Evolutionary conservation across 2,797 vertebrate species (phyloP).

Genomic region (Clarias laeviceps): DNA sequence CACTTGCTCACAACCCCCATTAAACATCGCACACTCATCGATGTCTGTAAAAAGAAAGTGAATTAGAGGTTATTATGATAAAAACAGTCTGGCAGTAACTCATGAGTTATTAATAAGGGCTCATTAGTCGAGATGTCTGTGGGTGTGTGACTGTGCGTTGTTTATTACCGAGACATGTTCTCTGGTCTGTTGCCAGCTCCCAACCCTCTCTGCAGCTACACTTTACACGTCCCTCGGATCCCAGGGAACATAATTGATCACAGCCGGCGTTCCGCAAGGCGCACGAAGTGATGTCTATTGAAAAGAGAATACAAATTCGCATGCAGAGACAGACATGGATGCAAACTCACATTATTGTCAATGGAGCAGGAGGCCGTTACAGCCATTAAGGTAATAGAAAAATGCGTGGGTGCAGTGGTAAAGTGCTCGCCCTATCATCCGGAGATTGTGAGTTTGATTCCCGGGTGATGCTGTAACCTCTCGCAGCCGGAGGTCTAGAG

Average conservation of each 20-base stretch:
- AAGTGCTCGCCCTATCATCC: no score
- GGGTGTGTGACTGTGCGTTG: background rate
- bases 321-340: background rate
- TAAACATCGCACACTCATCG: constrained; percentile 80
- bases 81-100: background rate
- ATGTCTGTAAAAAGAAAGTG: constrained; percentile 66
- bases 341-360: background rate
- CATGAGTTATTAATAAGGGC: background rate
- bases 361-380: no score
- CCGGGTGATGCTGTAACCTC: no score
- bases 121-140: background rate
- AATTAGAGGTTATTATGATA: background rate
- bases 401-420: no score
- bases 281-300: constrained; percentile 76
- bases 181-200: constrained; percentile 68
- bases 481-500: no score
- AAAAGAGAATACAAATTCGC: background rate
- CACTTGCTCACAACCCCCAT: constrained; percentile 80
- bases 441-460: no score
- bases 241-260: constrained; percentile 69
- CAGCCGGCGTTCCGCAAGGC: constrained; percentile 78
- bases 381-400: no score
- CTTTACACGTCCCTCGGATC: constrained; percentile 65
- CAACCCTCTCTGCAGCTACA: constrained; percentile 77
- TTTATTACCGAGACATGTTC: constrained; percentile 72